Percentiles rank a stretch among this genome's conserved stretches.
Conservation (phyloP, 2,888 invertebrate species). For the Empis livida region DNA sequence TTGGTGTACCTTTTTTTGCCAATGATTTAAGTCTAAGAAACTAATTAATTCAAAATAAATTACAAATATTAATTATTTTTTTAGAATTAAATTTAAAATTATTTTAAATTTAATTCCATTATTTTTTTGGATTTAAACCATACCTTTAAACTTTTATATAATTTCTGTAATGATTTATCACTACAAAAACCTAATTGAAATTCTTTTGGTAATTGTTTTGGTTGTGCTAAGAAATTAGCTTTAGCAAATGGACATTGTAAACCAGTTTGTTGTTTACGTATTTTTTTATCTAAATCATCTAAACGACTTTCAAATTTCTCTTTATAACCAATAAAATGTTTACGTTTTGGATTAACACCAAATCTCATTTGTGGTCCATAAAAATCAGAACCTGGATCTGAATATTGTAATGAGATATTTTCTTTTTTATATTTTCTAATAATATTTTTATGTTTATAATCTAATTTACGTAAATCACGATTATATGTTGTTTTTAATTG, state of each 20-base stretch:
- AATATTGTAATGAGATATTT: slow-evolving; percentile 39
- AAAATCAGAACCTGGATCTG: slow-evolving; percentile 46
- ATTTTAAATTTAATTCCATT: too few relatives aligned
- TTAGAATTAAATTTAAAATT: too few relatives aligned
- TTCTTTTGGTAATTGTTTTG: slow-evolving; percentile 25
- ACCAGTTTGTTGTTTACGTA: slow-evolving; percentile 16
- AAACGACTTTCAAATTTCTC: slow-evolving; percentile 28
- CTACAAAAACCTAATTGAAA: slow-evolving; percentile 29
- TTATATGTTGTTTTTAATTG: slow-evolving; percentile 36
- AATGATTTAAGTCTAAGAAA: slow-evolving; percentile 18
- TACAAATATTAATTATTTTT: too few relatives aligned
- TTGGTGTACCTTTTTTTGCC: slow-evolving; percentile 19
- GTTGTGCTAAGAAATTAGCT: slow-evolving; percentile 24
- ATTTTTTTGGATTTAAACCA: not conserved
- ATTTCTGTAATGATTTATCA: slow-evolving; percentile 25
- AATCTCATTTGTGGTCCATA: slow-evolving; percentile 50
- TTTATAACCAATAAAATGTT: slow-evolving; percentile 36
- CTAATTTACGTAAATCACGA: slow-evolving; percentile 40
- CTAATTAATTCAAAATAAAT: too few relatives aligned
- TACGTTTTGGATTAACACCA: slow-evolving; percentile 50
- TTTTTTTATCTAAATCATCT: slow-evolving; percentile 24
- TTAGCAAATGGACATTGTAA: slow-evolving; percentile 24
- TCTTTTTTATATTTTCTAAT: slow-evolving; percentile 33
- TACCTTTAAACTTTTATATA: slow-evolving; percentile 28
- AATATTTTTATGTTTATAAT: slow-evolving; percentile 30